Conservation (phyloP, 2,113 vertebrate genomes). For the Meles meles region DNA sequence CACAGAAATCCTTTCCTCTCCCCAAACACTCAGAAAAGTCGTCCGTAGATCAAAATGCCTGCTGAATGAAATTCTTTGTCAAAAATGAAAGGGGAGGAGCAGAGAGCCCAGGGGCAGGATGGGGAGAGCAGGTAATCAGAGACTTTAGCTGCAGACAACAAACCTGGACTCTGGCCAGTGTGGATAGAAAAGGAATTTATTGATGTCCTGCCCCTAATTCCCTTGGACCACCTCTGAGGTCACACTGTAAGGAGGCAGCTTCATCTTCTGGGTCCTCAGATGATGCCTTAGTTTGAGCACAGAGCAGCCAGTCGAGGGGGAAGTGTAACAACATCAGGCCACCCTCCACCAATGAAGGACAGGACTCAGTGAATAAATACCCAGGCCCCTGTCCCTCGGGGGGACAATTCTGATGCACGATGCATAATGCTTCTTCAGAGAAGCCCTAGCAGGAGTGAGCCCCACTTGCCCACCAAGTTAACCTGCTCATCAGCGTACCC, state of each 20-base stretch:
- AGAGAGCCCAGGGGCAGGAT: background rate
- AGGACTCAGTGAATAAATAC: background rate
- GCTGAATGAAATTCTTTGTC: background rate
- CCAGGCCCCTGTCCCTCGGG: too few species aligned
- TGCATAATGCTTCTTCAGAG: background rate
- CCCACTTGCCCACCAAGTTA: background rate
- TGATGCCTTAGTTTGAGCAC: background rate
- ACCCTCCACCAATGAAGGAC: background rate
- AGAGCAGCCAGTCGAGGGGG: background rate
- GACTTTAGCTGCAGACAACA: background rate
- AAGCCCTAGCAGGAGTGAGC: background rate
- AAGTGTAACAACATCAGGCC: background rate
- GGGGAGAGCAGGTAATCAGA: background rate
- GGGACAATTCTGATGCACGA: background rate
- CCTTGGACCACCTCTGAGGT: background rate
- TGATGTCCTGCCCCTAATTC: background rate
- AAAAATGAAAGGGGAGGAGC: background rate
- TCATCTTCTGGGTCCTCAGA: background rate
- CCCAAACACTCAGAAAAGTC: background rate
- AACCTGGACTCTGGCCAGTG: background rate
- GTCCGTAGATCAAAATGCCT: background rate
- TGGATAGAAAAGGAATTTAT: background rate
- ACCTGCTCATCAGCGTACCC: background rate
- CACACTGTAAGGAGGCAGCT: background rate
- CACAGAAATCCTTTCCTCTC: background rate